These are phyloP conservation scores for Chondrilla cf. caribensis DNA, from an alignment of 37 sponge, comb jelly and placozoan genomes.

Conservation along the genomic window DNA sequence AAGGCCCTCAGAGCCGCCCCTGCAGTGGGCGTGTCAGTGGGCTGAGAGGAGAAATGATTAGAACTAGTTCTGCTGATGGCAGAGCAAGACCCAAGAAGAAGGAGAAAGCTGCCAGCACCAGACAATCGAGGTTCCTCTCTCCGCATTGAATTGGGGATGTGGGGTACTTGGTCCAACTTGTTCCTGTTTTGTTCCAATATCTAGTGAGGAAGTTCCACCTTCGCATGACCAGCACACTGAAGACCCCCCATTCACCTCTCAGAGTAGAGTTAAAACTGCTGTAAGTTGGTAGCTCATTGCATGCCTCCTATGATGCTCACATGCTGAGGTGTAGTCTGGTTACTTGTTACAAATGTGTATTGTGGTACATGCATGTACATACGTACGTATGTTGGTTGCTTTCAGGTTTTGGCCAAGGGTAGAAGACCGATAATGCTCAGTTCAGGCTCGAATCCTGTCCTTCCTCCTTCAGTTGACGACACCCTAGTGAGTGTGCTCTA, in stretches of 20 bases:
- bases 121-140: too few species aligned
- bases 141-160: too few species aligned
- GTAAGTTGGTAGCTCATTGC: background rate
- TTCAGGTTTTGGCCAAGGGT: conserved; percentile 33
- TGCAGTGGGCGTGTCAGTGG: conserved; percentile 52
- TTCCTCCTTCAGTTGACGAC: conserved; percentile 7
- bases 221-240: background rate
- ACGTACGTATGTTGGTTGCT: background rate
- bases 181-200: too few species aligned
- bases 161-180: too few species aligned
- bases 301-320: background rate
- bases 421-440: background rate
- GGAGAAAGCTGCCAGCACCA: too few species aligned
- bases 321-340: background rate
- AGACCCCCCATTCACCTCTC: background rate
- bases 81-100: too few species aligned
- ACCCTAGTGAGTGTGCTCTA: background rate
- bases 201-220: conserved; percentile 7
- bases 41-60: conserved; percentile 32
- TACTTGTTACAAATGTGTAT: too few species aligned
- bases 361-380: background rate
- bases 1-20: background rate
- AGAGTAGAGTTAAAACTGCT: conserved; percentile 30
- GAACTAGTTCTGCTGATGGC: background rate
- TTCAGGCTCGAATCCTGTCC: conserved; percentile 13